Evolutionary conservation across 2,797 vertebrate genomes (phyloP), one percentile per base, ranked within the genome.

Genomic region (Onychomys torridus): DNA sequence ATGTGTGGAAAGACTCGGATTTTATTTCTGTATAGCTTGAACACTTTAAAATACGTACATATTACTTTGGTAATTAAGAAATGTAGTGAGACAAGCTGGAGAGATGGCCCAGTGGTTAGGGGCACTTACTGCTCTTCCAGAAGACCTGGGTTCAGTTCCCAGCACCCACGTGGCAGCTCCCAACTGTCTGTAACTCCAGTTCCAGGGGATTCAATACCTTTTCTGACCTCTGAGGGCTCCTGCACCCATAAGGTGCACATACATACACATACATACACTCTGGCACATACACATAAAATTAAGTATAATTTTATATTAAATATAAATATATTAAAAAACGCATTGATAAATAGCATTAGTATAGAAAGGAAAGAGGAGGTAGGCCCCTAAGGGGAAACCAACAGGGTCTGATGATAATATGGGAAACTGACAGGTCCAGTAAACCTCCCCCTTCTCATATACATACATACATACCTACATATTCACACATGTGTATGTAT

Each of bases 1-100:
- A 73, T 49, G 8, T 95, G 77, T 85, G 82, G n/a, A 37, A 90
- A 40, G 43, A 79, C 65, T 85, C 84, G 88, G 32, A 81, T 63
- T 94, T 88, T 88, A 89, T 40, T 94, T 95, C 46, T 59, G 46
- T 91, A 94, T 34, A 86, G 52, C 49, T 40, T 96, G 88, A 86
- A 67, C 85, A 96, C 87, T 96, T 89, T 9, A 65, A 90, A 71
- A 91, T 29, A 61, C 59, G 81, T 71, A 77, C 14, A n/a, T 34
- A 85, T 55, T 73, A 92, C 23, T 89, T 98, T 77, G 87, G 43
- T 83, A 93, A 89, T 82, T 90, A 88, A 96, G 37, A 92, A 96
- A 93, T 57, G 27, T 40, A 73, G 29, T 87, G 32, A 52, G 11
- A 55, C 49, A 55, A 19, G 23, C 23, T 73, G 25, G 21, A 2